Evolutionary conservation across 2,888 invertebrate genomes (phyloP).

Genomic region (Maniola hyperantus): DNA sequence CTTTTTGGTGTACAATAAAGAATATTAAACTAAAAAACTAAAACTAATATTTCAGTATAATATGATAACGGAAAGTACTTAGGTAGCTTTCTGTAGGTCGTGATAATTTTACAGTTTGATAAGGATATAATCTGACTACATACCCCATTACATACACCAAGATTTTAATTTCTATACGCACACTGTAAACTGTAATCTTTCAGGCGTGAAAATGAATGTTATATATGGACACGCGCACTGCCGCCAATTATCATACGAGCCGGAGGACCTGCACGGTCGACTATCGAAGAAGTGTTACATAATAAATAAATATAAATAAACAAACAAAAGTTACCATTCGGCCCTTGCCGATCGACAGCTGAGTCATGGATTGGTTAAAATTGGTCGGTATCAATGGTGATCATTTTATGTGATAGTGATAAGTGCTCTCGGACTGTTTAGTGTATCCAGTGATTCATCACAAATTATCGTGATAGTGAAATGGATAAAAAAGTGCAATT

Average conservation of each 20-base stretch:
- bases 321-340: conserved; percentile 45
- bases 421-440: conserved; percentile 38
- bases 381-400: conserved; percentile 74
- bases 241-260: conserved; percentile 76
- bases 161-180: conserved; percentile 38
- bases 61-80: too few relatives aligned
- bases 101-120: neutral
- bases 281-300: conserved; percentile 45
- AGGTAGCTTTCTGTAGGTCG: neutral
- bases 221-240: conserved; percentile 75
- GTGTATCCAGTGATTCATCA: conserved; percentile 10
- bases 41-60: too few relatives aligned
- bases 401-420: conserved; percentile 46
- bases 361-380: conserved; percentile 80
- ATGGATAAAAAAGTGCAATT: conserved; percentile 29
- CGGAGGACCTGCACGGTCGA: conserved; percentile 68
- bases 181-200: conserved; percentile 56
- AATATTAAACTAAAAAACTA: too few relatives aligned
- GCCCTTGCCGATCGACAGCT: conserved; percentile 52
- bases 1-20: too few relatives aligned
- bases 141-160: conserved; percentile 19
- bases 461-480: conserved; percentile 34
- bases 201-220: conserved; percentile 83
- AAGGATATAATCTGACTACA: conserved; percentile 14
- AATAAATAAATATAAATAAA: conserved; percentile 37